phyloP scores from a whole-genome alignment of 2,797 vertebrate species.

The Onychomys arenicola region DNA sequence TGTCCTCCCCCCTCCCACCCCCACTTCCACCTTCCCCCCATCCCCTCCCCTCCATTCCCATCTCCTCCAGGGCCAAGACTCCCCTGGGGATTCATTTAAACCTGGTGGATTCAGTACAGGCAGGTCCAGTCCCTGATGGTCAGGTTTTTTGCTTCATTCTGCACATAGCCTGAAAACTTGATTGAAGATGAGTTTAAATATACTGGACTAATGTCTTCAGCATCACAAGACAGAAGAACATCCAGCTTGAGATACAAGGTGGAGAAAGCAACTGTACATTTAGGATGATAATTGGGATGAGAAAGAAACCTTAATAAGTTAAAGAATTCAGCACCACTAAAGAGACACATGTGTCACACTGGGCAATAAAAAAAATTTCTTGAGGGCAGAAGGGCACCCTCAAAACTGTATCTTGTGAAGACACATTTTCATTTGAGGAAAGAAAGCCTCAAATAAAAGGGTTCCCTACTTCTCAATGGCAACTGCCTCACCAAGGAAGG shows the following conservation, averaged over 20 bases:
- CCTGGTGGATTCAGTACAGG: too few species aligned
- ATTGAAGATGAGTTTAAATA: background rate
- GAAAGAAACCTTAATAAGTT: background rate
- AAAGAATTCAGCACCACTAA: background rate
- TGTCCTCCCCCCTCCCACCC: too few species aligned
- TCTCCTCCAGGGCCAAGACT: too few species aligned
- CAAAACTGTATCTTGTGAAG: background rate
- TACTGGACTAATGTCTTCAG: background rate
- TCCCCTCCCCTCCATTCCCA: too few species aligned
- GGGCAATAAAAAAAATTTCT: background rate
- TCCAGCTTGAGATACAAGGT: too few species aligned
- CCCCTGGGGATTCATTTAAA: too few species aligned
- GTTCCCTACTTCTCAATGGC: background rate
- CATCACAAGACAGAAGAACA: background rate
- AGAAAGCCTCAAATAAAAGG: background rate
- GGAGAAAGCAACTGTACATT: background rate
- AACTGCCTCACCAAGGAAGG: background rate
- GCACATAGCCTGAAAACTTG: background rate
- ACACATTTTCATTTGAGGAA: background rate
- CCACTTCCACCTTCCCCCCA: too few species aligned
- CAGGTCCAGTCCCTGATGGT: too few species aligned
- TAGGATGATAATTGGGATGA: background rate
- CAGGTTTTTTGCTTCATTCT: too few species aligned
- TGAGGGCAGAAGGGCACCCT: background rate
- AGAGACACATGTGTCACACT: background rate